phyloP scores from a whole-genome alignment of 2,797 vertebrate species.

The Bovichtus variegatus region DNA sequence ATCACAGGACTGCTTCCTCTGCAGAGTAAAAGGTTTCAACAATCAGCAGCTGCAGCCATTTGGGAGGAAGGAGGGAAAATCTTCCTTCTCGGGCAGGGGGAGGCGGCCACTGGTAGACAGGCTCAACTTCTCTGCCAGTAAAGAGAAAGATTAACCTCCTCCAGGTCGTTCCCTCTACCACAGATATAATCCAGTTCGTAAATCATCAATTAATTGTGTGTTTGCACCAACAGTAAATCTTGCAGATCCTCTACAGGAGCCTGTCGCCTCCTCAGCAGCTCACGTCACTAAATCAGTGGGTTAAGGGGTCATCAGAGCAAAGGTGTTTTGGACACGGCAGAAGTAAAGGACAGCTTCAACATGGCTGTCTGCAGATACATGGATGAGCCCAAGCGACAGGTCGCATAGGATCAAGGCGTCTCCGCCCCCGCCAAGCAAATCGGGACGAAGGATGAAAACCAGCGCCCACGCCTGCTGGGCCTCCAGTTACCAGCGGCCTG shows the following conservation, averaged over 20 bases:
- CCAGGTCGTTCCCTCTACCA: slow-evolving; percentile 51
- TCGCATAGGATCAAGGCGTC: slow-evolving; percentile 52
- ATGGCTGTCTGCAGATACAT: slow-evolving; percentile 20
- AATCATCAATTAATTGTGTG: slow-evolving; percentile 78
- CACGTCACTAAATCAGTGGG: slow-evolving; percentile 52
- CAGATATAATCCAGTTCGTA: slow-evolving; percentile 67
- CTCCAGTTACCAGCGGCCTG: slow-evolving; percentile 58
- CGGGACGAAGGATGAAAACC: slow-evolving; percentile 45
- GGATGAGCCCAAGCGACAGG: slow-evolving; percentile 43
- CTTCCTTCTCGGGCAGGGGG: slow-evolving; percentile 35
- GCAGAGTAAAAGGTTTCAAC: slow-evolving; percentile 79
- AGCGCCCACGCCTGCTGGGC: slow-evolving; percentile 31
- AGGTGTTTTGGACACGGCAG: slow-evolving; percentile 3
- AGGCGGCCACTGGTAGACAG: slow-evolving; percentile 24
- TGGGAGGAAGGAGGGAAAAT: slow-evolving; percentile 57
- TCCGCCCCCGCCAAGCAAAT: slow-evolving; percentile 42
- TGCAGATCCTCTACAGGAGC: slow-evolving; percentile 44
- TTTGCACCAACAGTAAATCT: slow-evolving; percentile 74
- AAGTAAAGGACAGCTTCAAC: slow-evolving; percentile 23
- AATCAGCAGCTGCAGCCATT: slow-evolving; percentile 79
- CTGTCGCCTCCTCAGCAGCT: slow-evolving; percentile 52
- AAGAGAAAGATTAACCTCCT: slow-evolving; percentile 71
- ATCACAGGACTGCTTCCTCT: slow-evolving; percentile 81
- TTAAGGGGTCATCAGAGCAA: slow-evolving; percentile 33
- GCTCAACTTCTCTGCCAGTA: slow-evolving; percentile 45